phyloP scores from a whole-genome alignment of 2,797 vertebrate species.

The Otolemur crassicaudatus region DNA sequence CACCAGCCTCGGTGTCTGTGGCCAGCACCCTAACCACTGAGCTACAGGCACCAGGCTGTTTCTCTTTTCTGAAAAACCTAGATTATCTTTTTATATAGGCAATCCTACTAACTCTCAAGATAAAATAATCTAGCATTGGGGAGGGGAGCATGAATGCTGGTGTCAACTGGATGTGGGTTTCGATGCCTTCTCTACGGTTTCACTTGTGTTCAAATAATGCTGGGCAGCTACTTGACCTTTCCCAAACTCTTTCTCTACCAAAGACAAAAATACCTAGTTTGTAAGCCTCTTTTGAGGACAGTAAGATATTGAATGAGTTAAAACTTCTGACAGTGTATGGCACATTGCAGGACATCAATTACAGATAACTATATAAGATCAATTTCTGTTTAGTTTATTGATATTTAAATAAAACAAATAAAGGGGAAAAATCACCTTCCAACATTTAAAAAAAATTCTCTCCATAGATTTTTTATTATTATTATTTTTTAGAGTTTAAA shows the following conservation, averaged over 20 bases:
- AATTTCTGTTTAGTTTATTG: not conserved
- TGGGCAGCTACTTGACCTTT: not conserved
- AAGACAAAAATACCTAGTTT: not conserved
- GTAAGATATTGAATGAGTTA: not conserved
- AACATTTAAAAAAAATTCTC: not conserved
- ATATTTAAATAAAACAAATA: conserved; percentile 49
- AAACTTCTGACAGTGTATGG: conserved; percentile 24
- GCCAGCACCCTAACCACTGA: too few relatives aligned
- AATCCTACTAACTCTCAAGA: conserved; percentile 41
- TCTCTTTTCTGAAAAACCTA: conserved; percentile 25
- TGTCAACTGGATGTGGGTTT: not conserved
- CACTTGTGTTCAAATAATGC: not conserved
- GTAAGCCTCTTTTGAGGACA: not conserved
- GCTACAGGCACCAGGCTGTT: not conserved
- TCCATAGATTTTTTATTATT: not conserved
- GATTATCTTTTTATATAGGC: not conserved
- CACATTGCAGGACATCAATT: not conserved
- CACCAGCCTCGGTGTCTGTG: too few relatives aligned
- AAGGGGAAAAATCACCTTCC: not conserved
- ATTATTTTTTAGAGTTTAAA: too few relatives aligned
- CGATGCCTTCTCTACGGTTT: not conserved
- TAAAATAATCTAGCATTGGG: not conserved
- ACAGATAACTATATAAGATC: not conserved
- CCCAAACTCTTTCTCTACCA: not conserved
- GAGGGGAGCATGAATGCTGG: not conserved